Evolutionary conservation across 2,797 vertebrate species (phyloP).

Genomic region (Dermochelys coriacea): DNA sequence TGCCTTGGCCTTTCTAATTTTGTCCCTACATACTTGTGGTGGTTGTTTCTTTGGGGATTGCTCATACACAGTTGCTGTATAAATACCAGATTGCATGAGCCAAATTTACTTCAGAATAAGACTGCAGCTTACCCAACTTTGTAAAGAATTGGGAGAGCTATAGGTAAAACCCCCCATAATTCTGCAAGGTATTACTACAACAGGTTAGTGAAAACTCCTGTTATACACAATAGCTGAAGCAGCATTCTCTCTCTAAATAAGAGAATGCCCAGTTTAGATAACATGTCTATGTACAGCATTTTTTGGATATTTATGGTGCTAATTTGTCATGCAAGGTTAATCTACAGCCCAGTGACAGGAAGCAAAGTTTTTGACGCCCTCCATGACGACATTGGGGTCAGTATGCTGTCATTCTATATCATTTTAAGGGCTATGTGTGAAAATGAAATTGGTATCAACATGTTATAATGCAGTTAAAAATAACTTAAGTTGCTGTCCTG

Average conservation of each 20-base stretch:
- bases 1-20: no score
- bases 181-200: rapidly evolving
- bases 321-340: conserved; percentile 56
- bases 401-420: conserved; percentile 40
- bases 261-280: conserved; percentile 34
- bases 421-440: conserved; percentile 1
- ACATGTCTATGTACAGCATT: conserved; percentile 50
- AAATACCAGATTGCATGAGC: neutral
- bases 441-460: conserved; percentile 38
- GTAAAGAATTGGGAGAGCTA: neutral
- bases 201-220: rapidly evolving
- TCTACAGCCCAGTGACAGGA: neutral
- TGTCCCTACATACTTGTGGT: no score
- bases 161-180: neutral
- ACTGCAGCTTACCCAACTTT: conserved; percentile 24
- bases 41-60: neutral
- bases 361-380: conserved; percentile 17
- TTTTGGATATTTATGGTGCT: conserved; percentile 52
- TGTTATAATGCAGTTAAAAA: conserved; percentile 24
- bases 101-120: conserved; percentile 28
- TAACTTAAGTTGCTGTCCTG: conserved; percentile 43
- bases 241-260: conserved; percentile 17
- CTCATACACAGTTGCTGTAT: neutral
- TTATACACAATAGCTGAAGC: neutral
- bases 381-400: conserved; percentile 28